Conservation (phyloP, 2,797 vertebrate genomes). For the Syndactyla subalaris region DNA sequence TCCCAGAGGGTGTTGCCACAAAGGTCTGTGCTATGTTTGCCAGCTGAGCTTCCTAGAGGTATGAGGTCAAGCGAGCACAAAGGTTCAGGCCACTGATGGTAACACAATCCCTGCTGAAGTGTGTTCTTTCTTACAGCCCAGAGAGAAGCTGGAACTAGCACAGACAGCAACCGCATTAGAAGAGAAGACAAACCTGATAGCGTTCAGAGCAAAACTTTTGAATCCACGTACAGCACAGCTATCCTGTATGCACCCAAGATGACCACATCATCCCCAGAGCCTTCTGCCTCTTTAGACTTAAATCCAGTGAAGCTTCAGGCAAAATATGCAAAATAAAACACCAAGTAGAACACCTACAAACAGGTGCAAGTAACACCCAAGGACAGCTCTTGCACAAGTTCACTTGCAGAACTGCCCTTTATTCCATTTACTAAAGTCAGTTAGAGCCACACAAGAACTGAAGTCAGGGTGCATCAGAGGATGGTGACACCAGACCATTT, state of each 20-base stretch:
- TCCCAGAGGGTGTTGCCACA: neutral
- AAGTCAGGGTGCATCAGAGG: neutral
- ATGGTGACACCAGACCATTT: neutral
- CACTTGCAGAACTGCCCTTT: neutral
- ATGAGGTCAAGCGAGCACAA: slow-evolving; percentile 4
- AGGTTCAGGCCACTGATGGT: neutral
- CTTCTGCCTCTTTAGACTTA: neutral
- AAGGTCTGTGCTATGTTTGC: neutral
- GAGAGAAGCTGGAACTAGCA: neutral
- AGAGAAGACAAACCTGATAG: neutral
- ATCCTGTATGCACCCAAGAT: neutral
- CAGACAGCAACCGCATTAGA: neutral
- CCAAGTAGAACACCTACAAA: neutral
- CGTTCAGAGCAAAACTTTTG: neutral
- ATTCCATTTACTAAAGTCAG: neutral
- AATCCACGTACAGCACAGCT: neutral
- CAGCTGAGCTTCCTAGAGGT: slow-evolving; percentile 31
- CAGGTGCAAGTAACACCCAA: neutral
- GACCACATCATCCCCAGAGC: neutral
- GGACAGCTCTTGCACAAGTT: neutral
- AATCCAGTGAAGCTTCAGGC: neutral
- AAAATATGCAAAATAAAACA: neutral
- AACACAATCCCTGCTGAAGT: neutral
- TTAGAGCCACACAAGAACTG: neutral
- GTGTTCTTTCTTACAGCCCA: neutral